These are phyloP conservation scores for Diprion similis DNA, from an alignment of 1,140 invertebrate species.

Conservation along the genomic window DNA sequence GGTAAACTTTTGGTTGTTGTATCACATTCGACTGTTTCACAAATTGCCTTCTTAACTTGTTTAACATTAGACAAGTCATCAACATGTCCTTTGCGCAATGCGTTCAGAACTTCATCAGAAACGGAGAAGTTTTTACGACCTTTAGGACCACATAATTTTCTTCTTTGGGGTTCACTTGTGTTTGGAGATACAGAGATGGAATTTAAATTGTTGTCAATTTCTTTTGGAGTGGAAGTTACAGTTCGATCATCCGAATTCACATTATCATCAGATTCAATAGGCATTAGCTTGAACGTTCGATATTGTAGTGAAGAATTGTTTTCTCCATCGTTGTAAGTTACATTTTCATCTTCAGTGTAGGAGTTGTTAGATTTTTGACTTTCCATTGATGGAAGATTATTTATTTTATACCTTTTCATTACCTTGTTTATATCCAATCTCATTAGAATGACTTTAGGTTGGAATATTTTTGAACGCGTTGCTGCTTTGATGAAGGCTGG, in stretches of 20 bases:
- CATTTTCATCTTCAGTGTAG: neutral
- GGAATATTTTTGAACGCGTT: slow-evolving; percentile 44
- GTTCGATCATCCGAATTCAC: neutral
- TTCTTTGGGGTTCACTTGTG: neutral
- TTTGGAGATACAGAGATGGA: neutral
- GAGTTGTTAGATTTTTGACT: neutral
- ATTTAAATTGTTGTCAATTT: neutral
- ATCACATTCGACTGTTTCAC: slow-evolving; percentile 8
- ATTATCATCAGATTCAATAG: neutral
- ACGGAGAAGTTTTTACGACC: neutral
- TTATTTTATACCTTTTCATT: slow-evolving; percentile 33
- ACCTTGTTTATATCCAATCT: slow-evolving; percentile 40
- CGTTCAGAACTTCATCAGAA: neutral
- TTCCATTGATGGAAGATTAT: slow-evolving; percentile 30
- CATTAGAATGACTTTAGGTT: slow-evolving; percentile 48
- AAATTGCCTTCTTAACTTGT: slow-evolving; percentile 3
- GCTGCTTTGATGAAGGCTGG: slow-evolving; percentile 42
- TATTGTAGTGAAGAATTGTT: too few species aligned
- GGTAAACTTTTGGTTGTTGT: slow-evolving; percentile 13
- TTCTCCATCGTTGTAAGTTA: too few species aligned
- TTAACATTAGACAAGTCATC: neutral
- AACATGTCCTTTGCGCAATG: neutral
- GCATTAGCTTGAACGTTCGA: neutral
- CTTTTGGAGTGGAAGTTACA: neutral
- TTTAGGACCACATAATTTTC: neutral